These are phyloP conservation scores for Rhombomys opimus DNA, from an alignment of 2,113 vertebrate genomes.

Conservation along the genomic window DNA sequence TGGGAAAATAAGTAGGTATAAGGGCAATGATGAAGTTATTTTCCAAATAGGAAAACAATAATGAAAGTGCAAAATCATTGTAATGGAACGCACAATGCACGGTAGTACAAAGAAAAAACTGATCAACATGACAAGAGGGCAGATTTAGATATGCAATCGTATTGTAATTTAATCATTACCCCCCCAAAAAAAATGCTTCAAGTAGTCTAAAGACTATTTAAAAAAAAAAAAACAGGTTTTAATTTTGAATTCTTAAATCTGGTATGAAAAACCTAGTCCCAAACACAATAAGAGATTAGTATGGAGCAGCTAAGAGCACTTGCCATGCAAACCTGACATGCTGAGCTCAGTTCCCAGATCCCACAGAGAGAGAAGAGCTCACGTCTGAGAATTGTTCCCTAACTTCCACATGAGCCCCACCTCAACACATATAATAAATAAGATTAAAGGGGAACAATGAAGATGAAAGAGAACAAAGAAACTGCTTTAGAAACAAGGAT, in stretches of 20 bases:
- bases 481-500: not conserved
- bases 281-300: not conserved
- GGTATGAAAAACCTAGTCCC: not conserved
- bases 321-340: no score
- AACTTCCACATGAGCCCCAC: not conserved
- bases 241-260: not conserved
- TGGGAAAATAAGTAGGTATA: not conserved
- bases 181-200: not conserved
- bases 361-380: not conserved
- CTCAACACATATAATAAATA: not conserved
- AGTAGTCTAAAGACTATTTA: not conserved
- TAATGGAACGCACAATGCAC: not conserved
- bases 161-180: constrained; percentile 26
- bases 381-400: not conserved
- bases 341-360: not conserved
- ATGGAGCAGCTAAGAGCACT: not conserved
- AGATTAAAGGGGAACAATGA: not conserved
- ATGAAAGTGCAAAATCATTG: not conserved
- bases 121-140: not conserved
- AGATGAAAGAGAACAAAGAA: not conserved
- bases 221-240: constrained; percentile 9
- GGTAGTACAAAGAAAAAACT: constrained; percentile 1
- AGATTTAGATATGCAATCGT: constrained; percentile 19
- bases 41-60: constrained; percentile 41
- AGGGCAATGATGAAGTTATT: not conserved